Conservation (phyloP, 2,797 vertebrate genomes). For the Carcharodon carcharias region DNA sequence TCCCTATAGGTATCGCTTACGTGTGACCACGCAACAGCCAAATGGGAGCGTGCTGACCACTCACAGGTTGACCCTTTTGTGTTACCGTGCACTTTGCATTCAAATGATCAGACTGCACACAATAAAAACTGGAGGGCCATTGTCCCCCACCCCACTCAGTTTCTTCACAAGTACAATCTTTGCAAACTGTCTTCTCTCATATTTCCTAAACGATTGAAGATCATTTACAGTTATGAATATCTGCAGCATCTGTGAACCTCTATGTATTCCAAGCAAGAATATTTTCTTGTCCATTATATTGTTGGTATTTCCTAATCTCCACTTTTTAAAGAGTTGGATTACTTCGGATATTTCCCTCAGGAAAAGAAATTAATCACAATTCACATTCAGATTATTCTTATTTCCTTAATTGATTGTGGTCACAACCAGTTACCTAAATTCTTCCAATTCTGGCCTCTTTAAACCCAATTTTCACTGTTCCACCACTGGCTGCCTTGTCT, state of each 20-base stretch:
- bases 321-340: neutral
- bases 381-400: neutral
- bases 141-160: neutral
- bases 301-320: slow-evolving; percentile 17
- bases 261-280: neutral
- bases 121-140: no score
- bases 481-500: neutral
- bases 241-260: neutral
- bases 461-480: neutral
- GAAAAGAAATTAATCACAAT: neutral
- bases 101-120: no score
- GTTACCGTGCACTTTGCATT: no score
- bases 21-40: neutral
- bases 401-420: neutral
- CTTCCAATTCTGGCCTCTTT: neutral
- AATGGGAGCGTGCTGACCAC: neutral
- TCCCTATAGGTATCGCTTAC: no score
- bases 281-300: neutral
- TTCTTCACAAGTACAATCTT: neutral
- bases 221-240: slow-evolving; percentile 6
- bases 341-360: neutral
- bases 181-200: neutral
- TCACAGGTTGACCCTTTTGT: neutral
- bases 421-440: neutral
- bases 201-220: neutral